A percentile compares a stretch with the other conserved stretches of the same genome.
Conservation (phyloP, 1,140 invertebrate genomes). For the Drosophila ercepeae region DNA sequence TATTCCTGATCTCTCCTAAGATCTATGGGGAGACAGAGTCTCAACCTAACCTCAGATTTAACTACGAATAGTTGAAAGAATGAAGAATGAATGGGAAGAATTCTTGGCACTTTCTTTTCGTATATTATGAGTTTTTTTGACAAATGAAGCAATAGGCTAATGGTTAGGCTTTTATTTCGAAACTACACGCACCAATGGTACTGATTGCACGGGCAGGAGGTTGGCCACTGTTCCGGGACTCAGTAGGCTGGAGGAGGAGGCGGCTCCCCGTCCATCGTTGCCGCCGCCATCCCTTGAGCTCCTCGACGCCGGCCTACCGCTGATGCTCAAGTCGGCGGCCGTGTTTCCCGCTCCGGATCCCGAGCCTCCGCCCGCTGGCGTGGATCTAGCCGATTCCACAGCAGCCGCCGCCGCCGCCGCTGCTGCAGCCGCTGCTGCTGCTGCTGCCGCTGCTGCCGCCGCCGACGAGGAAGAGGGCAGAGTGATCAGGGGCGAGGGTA, state of each 20-base stretch:
- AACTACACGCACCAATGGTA: slow-evolving; percentile 89
- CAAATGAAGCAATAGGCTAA: too few relatives aligned
- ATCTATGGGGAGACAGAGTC: too few relatives aligned
- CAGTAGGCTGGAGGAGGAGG: slow-evolving; percentile 47
- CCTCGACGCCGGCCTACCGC: slow-evolving; percentile 67
- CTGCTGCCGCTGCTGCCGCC: slow-evolving; percentile 50
- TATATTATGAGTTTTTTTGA: too few relatives aligned
- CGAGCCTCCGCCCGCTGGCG: slow-evolving; percentile 38
- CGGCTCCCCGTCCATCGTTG: slow-evolving; percentile 29
- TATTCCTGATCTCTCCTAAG: too few relatives aligned
- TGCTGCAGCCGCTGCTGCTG: slow-evolving; percentile 33
- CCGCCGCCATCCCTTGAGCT: slow-evolving; percentile 67
- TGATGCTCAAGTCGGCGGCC: slow-evolving; percentile 69
- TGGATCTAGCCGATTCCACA: slow-evolving; percentile 64
- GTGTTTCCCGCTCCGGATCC: slow-evolving; percentile 15
- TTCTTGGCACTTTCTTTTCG: too few relatives aligned
- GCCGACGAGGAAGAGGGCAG: slow-evolving; percentile 67
- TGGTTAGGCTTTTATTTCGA: too few relatives aligned
- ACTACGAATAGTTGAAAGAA: too few relatives aligned
- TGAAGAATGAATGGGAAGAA: too few relatives aligned
- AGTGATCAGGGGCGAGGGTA: slow-evolving; percentile 67
- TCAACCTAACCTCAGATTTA: too few relatives aligned
- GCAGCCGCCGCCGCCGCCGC: slow-evolving; percentile 7
- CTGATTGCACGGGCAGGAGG: slow-evolving; percentile 92
- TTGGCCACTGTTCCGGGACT: slow-evolving; percentile 89